phyloP scores from a whole-genome alignment of 2,113 vertebrate species.

The Eupsittula cactorum region DNA sequence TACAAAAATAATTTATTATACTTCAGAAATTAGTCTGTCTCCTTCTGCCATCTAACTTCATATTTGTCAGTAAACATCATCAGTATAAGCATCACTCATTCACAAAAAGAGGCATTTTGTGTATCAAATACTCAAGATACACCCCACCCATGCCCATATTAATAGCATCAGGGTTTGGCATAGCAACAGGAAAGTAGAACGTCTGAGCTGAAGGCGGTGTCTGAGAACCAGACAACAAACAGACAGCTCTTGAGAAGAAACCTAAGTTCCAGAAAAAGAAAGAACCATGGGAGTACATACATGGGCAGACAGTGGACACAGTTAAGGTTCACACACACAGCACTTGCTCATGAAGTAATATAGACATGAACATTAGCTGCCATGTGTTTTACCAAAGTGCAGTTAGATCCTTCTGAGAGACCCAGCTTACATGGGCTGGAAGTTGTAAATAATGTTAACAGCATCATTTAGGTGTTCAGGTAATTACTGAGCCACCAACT shows the following conservation, averaged over 20 bases:
- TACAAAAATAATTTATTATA: not conserved
- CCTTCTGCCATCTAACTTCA: not conserved
- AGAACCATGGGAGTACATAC: not conserved
- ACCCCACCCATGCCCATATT: not conserved
- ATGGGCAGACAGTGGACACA: not conserved
- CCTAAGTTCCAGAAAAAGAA: not conserved
- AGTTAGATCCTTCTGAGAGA: not conserved
- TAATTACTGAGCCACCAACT: not conserved
- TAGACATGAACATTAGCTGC: not conserved
- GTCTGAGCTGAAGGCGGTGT: not conserved
- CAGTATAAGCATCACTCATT: not conserved
- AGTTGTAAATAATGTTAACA: rapidly evolving
- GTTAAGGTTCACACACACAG: not conserved
- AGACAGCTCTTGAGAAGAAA: not conserved
- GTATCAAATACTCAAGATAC: not conserved
- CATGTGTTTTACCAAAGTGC: not conserved
- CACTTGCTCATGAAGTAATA: not conserved
- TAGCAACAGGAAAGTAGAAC: not conserved
- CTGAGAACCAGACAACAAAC: not conserved
- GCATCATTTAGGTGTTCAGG: not conserved
- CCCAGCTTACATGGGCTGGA: not conserved
- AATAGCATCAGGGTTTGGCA: not conserved
- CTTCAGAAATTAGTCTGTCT: not conserved
- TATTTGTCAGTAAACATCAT: not conserved
- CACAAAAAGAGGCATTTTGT: not conserved